Evolutionary conservation across 2,797 vertebrate species (phyloP), one percentile per base, ranked within the genome.

Genomic region (Sebastiscus albofasciatus): DNA sequence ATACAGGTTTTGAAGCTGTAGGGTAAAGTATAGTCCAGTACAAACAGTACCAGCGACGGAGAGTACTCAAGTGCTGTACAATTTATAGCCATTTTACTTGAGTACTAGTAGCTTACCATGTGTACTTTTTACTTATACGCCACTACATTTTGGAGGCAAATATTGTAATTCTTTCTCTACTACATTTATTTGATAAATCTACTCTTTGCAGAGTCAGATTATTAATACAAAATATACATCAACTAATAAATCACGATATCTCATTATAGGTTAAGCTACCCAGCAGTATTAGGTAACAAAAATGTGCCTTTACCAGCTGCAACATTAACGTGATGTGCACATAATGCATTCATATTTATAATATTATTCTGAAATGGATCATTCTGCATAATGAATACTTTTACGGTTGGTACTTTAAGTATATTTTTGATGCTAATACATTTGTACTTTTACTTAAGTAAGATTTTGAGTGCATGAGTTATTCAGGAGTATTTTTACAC

Each of bases 1-100:
- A 31, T 65, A 9, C 20, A 31, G 42, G 12, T 22, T 75, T 29
- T 46, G 31, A 64, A 85, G 74, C 62, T 36, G 20, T 59, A 72
- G 16, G 42, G 42, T 59, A 3, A 22, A 67, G 42, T 29, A 26
- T 65, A 68, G 22, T 71, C 39, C 64, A 67, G 33, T 22, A 24
- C 33, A 36, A 12, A 24, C 33, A 46, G 39, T 46, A 64, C n/a
- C 11, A 36, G 33, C 14, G 34, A 2, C 39, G 22, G 13, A 66
- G 14, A 11, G 64, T 27, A 65, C 24, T 66, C 8, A 27, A 18
- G 16, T 18, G 16, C 42, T 46, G 42, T 46, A 46, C 49, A 52
- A 52, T n/a, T n/a, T 52, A n/a, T 0, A 52, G 49, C 20, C n/a
- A 52, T n/a, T 52, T 52, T 46, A 18, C 42, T 46, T 46, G 42